phyloP scores from a whole-genome alignment of 2,797 vertebrate species.

The Austrolebias charrua region DNA sequence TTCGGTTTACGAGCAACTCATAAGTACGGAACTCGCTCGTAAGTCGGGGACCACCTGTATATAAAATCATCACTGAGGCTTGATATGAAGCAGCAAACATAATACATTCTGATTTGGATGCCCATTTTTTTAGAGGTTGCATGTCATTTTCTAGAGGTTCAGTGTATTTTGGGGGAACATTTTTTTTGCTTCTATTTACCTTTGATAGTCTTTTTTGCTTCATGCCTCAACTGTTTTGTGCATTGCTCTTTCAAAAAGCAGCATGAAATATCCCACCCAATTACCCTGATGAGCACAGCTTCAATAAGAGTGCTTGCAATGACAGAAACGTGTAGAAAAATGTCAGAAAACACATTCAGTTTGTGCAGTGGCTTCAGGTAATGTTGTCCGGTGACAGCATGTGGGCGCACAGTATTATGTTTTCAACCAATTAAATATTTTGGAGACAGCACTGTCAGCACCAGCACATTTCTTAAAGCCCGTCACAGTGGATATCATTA shows the following conservation, averaged over 20 bases:
- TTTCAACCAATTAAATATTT: conserved; percentile 31
- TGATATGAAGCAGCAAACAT: conserved; percentile 25
- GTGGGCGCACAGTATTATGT: conserved; percentile 22
- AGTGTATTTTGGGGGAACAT: neutral
- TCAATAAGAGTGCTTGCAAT: conserved; percentile 8
- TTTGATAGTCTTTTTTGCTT: conserved; percentile 10
- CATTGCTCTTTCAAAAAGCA: conserved; percentile 9
- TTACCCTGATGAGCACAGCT: conserved; percentile 2
- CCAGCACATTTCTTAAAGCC: conserved; percentile 14
- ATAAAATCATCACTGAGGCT: conserved; percentile 26
- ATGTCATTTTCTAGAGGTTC: conserved; percentile 1
- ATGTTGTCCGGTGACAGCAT: conserved; percentile 16
- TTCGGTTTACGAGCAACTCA: no score
- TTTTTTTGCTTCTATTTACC: neutral
- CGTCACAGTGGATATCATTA: conserved; percentile 15
- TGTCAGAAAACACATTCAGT: conserved; percentile 14
- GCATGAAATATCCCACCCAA: conserved; percentile 8
- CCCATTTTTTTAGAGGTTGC: neutral
- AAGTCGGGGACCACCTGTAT: no score
- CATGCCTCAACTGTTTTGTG: conserved; percentile 3
- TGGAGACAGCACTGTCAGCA: conserved; percentile 29
- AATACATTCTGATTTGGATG: conserved; percentile 29
- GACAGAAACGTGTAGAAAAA: conserved; percentile 20
- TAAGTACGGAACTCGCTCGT: no score
- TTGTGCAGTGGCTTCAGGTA: conserved; percentile 14